These are phyloP conservation scores for Meliscaeva auricollis DNA, from an alignment of 2,888 invertebrate genomes.

Conservation along the genomic window DNA sequence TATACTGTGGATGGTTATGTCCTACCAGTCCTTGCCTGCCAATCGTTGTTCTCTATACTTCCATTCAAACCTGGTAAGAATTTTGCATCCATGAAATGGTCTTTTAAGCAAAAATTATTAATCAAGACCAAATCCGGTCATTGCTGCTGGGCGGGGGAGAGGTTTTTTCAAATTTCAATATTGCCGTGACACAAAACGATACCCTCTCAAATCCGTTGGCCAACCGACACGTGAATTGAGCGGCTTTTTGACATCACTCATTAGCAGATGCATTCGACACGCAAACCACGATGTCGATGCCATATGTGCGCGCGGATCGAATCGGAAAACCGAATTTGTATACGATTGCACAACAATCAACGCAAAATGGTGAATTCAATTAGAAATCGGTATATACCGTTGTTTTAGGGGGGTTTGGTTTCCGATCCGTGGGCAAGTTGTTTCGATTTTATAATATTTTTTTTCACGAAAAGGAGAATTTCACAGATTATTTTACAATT, in stretches of 20 bases:
- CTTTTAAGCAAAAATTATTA: conserved; percentile 5
- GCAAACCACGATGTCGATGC: conserved; percentile 55
- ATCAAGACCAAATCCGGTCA: conserved; percentile 6
- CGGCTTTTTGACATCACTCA: conserved; percentile 67
- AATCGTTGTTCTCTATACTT: no score
- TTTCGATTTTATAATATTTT: neutral
- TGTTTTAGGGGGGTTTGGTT: neutral
- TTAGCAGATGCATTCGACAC: conserved; percentile 72
- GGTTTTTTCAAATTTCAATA: conserved; percentile 17
- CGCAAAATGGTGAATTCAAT: conserved; percentile 67
- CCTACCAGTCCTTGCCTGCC: no score
- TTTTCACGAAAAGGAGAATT: neutral
- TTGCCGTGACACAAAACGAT: conserved; percentile 14
- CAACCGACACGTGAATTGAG: neutral
- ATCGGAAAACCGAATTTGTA: conserved; percentile 52
- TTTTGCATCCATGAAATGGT: conserved; percentile 1
- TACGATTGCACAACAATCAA: conserved; percentile 58
- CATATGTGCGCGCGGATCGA: neutral
- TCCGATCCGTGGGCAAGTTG: neutral
- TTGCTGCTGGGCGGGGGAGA: neutral
- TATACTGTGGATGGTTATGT: no score
- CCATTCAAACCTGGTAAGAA: neutral
- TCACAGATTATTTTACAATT: neutral
- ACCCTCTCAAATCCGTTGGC: conserved; percentile 6
- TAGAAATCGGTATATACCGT: conserved; percentile 50